These are phyloP conservation scores for Erynnis tages DNA, from an alignment of 2,888 invertebrate species.

Conservation along the genomic window DNA sequence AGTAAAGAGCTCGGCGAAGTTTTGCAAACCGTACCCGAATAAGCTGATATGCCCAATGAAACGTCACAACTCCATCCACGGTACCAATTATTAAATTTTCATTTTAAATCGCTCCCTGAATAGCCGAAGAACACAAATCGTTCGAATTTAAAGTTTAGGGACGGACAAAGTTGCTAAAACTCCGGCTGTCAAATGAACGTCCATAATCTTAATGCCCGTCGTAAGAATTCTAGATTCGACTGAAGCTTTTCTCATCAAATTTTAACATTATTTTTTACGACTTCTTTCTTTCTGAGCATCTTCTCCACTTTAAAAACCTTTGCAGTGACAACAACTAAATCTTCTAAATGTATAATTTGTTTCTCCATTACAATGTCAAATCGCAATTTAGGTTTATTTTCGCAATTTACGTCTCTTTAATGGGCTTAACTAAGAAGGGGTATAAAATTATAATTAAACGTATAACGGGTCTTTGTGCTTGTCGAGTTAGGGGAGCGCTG, in stretches of 20 bases:
- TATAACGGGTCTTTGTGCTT: constrained; percentile 15
- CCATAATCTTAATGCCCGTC: constrained; percentile 8
- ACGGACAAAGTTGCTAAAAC: constrained; percentile 34
- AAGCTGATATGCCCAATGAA: constrained; percentile 33
- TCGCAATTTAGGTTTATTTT: not conserved
- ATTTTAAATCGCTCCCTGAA: constrained; percentile 35
- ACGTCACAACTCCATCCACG: constrained; percentile 37
- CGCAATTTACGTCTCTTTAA: constrained; percentile 2
- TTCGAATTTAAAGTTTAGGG: constrained; percentile 34
- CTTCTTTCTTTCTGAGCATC: not conserved
- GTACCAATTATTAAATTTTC: constrained; percentile 45
- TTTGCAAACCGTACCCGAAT: constrained; percentile 22
- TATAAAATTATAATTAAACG: constrained; percentile 24
- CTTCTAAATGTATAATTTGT: not conserved
- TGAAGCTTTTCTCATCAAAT: constrained; percentile 15
- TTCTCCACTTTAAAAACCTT: not conserved
- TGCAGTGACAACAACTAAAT: too few relatives aligned
- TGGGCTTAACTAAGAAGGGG: not conserved
- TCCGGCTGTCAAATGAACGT: constrained; percentile 38
- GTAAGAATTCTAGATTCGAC: constrained; percentile 6
- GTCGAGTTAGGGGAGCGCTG: constrained; percentile 12
- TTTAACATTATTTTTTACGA: not conserved
- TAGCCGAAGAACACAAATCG: constrained; percentile 29
- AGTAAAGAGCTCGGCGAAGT: constrained; percentile 27
- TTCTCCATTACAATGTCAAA: not conserved